Evolutionary conservation across 2,888 invertebrate species (phyloP).

Genomic region (Acrocyrtus sp.): DNA sequence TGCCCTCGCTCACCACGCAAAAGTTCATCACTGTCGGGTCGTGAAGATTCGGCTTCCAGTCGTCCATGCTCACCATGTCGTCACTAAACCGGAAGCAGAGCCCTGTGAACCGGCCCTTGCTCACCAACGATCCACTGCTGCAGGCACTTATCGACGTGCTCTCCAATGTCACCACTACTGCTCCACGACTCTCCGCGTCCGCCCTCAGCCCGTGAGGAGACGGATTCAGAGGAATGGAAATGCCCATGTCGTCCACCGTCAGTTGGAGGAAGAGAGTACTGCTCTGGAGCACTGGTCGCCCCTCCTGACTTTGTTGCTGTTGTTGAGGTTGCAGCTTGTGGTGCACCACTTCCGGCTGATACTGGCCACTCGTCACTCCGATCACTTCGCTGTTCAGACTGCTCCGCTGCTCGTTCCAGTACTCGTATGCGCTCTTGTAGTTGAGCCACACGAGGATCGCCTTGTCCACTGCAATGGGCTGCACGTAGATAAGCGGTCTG

Average conservation of each 20-base stretch:
- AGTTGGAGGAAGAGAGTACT: conserved; percentile 93
- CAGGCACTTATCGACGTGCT: conserved; percentile 96
- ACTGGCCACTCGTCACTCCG: conserved; percentile 67
- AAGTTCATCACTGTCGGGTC: conserved; percentile 86
- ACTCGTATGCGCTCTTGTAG: conserved; percentile 99
- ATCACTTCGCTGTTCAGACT: conserved; percentile 87
- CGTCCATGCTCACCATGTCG: conserved; percentile 94
- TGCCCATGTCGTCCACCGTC: conserved; percentile 96
- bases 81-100: conserved; percentile 95
- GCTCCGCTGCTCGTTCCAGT: conserved; percentile 97
- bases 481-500: conserved; percentile 94
- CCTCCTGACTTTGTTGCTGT: conserved; percentile 36
- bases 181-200: conserved; percentile 85
- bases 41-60: conserved; percentile 93
- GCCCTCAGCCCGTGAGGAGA: conserved; percentile 77
- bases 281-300: conserved; percentile 69
- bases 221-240: conserved; percentile 90
- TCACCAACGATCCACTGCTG: conserved; percentile 94
- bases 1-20: conserved; percentile 98
- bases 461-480: conserved; percentile 97
- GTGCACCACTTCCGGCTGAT: conserved; percentile 16
- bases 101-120: conserved; percentile 89
- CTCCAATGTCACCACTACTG: conserved; percentile 95
- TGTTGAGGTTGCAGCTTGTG: conserved; percentile 34
- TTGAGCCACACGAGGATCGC: conserved; percentile 99